Conservation (phyloP, 2,113 vertebrate genomes). For the Drymodes brunneopygia region DNA sequence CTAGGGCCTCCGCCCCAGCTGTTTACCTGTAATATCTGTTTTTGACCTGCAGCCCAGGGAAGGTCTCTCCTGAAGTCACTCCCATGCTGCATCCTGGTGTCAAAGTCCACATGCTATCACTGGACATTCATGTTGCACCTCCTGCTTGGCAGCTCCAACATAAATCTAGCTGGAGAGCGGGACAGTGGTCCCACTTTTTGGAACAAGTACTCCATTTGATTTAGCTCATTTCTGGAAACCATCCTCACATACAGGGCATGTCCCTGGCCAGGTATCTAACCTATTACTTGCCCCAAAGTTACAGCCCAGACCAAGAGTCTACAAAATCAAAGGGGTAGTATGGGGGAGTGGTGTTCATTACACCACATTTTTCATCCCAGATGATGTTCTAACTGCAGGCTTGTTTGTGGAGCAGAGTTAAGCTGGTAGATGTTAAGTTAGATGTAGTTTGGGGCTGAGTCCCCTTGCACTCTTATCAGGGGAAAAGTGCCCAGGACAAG, state of each 20-base stretch:
- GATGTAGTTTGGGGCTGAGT: background rate
- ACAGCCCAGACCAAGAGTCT: background rate
- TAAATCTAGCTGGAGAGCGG: background rate
- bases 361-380: background rate
- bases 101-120: background rate
- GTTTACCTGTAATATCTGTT: background rate
- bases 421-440: background rate
- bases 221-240: background rate
- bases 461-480: fast-evolving
- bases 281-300: background rate
- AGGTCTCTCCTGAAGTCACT: background rate
- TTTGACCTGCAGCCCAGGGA: background rate
- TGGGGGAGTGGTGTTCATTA: background rate
- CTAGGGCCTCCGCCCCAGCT: background rate
- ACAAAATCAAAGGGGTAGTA: background rate
- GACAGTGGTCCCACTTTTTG: background rate
- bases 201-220: background rate
- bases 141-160: background rate
- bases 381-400: background rate
- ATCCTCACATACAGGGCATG: background rate
- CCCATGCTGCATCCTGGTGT: background rate
- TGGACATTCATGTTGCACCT: background rate
- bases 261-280: background rate
- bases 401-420: background rate
- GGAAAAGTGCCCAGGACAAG: background rate